Evolutionary conservation across 2,888 invertebrate genomes (phyloP), one percentile per base, ranked within the genome.

Genomic region (Tetramorium bicarinatum): DNA sequence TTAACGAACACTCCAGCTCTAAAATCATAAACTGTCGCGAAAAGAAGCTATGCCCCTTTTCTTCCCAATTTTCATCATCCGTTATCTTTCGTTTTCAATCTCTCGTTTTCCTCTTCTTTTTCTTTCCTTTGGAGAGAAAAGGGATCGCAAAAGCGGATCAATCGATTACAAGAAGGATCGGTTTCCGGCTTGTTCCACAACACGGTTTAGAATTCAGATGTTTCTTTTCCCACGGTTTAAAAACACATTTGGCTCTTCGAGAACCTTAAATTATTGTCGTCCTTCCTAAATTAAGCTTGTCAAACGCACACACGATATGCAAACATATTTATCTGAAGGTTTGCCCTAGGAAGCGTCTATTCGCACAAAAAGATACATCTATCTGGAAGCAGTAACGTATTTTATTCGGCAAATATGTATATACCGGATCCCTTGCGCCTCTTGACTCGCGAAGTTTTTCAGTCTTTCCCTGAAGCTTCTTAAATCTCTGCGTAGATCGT

Each of bases 251-350:
- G 56, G 44, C 38, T 59, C n/a, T 71, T 61, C 13, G 38, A 61
- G 15, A 80, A 80, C 18, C 34, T 9, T 59, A 72, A 71, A 79
- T 79, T 71, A 72, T 59, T 72, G 79, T 79, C 79, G 18, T 49
- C 25, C 34, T 72, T 80, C 3, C 38, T 71, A 72, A 71, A 80
- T 38, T 80, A 71, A 71, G 25, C 71, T 34, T 56, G 41, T 34
- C 44, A 38, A 34, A 59, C 21, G n/a, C 59, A 54, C 47, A 71
- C 21, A 34, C 25, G 13, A 62, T n/a, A 49, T 61, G n/a, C 56
- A 77, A 34, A 62, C 52, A 47, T 13, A 25, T 64, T 77, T 62
- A 29, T 82, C 41, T 41, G 41, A 77, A 41, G 25, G 15, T 34
- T 59, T 25, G 18, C 18, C 11, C 47, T 72, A 71, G 25, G 71